Conservation (phyloP, 1,140 invertebrate species). For the Trichonephila clavipes region DNA sequence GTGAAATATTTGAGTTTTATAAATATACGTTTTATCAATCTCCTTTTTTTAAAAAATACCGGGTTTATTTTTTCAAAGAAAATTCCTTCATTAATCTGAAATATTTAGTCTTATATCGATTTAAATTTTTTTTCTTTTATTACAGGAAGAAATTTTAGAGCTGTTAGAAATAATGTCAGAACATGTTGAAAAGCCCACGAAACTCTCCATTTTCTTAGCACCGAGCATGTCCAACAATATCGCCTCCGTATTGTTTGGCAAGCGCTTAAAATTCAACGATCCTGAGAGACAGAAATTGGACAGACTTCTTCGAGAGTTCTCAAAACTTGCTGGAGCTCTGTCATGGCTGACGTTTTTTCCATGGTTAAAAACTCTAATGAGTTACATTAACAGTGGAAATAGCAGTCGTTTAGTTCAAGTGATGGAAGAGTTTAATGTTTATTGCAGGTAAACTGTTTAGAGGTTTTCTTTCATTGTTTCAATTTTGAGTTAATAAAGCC, state of each 20-base stretch:
- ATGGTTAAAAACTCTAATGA: background rate
- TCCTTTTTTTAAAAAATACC: no score
- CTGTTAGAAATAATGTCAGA: slow-evolving; percentile 52
- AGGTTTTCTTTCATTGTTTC: no score
- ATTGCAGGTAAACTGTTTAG: background rate
- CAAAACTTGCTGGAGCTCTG: background rate
- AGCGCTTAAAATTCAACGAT: slow-evolving; percentile 76
- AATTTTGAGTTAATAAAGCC: no score
- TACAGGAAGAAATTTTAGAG: slow-evolving; percentile 65
- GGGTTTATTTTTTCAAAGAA: no score
- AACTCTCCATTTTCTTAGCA: slow-evolving; percentile 39
- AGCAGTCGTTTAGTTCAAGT: background rate
- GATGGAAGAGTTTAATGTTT: background rate
- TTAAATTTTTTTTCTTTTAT: background rate
- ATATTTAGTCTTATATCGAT: background rate
- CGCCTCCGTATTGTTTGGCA: slow-evolving; percentile 69
- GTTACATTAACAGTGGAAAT: background rate
- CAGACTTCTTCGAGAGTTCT: background rate
- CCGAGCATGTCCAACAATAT: slow-evolving; percentile 77
- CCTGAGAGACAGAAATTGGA: slow-evolving; percentile 62
- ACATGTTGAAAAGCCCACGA: slow-evolving; percentile 24
- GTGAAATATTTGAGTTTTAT: no score
- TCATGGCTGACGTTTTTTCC: slow-evolving; percentile 26
- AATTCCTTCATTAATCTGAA: background rate
- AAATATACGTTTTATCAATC: no score